Evolutionary conservation across 64 coral and sea anemone genomes (phyloP).

Genomic region (Dendronephthya gigantea): DNA sequence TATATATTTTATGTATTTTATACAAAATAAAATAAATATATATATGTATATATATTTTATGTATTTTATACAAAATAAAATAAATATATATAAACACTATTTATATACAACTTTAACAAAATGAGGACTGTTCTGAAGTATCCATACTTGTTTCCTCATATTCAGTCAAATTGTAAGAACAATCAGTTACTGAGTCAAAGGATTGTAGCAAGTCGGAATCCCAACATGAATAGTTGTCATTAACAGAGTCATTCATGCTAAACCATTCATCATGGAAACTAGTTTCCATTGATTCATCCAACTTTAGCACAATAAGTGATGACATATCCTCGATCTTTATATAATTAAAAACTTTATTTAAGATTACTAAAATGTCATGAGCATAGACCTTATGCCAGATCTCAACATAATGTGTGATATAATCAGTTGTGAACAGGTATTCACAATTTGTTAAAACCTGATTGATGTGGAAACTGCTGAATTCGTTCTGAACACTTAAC

Average conservation of each 20-base stretch:
- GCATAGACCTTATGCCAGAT: neutral
- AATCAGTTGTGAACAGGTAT: neutral
- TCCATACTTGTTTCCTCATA: neutral
- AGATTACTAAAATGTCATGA: neutral
- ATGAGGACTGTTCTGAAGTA: neutral
- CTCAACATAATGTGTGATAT: neutral
- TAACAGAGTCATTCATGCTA: neutral
- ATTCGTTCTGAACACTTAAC: neutral
- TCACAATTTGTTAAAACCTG: neutral
- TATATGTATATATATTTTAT: neutral
- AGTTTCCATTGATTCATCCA: neutral
- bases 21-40: too few relatives aligned
- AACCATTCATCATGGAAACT: neutral
- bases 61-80: too few relatives aligned
- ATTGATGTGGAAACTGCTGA: neutral
- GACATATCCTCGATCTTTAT: neutral
- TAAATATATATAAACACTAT: neutral
- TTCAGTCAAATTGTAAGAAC: neutral
- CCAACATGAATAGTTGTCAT: neutral
- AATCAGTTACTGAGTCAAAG: neutral
- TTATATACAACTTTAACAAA: neutral
- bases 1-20: too few relatives aligned
- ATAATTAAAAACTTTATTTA: neutral
- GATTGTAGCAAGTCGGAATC: neutral
- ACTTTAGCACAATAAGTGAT: neutral